Percentiles rank a stretch among this genome's conserved stretches.
These are phyloP conservation scores for Epizoanthus fatuus DNA, from an alignment of 92 coral and sea anemone genomes.

Conservation along the genomic window DNA sequence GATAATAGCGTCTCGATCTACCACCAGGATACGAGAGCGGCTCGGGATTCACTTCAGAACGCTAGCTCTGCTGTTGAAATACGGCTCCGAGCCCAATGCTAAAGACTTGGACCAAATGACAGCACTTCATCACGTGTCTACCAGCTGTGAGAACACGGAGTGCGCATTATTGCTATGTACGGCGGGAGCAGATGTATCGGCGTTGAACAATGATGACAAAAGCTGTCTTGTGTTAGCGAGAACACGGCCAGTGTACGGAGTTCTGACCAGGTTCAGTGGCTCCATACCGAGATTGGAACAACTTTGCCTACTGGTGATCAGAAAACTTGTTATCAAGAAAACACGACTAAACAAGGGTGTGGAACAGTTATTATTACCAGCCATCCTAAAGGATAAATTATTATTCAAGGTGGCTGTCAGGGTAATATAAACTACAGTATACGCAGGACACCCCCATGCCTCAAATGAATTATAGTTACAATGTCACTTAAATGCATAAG, in stretches of 20 bases:
- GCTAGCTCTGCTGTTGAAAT: slow-evolving; percentile 67
- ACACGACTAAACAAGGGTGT: slow-evolving; percentile 15
- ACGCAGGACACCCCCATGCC: too few species aligned
- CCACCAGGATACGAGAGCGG: slow-evolving; percentile 64
- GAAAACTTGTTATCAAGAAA: slow-evolving; percentile 42
- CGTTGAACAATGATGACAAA: slow-evolving; percentile 49
- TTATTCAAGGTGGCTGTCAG: slow-evolving; percentile 35
- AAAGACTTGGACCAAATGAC: slow-evolving; percentile 60
- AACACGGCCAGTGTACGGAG: neutral
- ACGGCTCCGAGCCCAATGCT: slow-evolving; percentile 70
- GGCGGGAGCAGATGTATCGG: slow-evolving; percentile 51
- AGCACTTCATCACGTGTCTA: slow-evolving; percentile 59
- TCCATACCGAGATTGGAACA: slow-evolving; percentile 58
- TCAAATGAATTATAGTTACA: too few species aligned
- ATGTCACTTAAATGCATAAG: too few species aligned
- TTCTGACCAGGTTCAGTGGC: slow-evolving; percentile 1
- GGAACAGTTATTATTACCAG: slow-evolving; percentile 49
- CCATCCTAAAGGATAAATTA: slow-evolving; percentile 54
- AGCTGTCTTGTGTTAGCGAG: slow-evolving; percentile 42
- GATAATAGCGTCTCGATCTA: slow-evolving; percentile 66
- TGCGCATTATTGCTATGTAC: slow-evolving; percentile 35
- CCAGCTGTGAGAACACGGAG: slow-evolving; percentile 17
- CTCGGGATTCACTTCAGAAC: slow-evolving; percentile 64
- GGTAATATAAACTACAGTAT: neutral
- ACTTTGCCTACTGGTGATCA: slow-evolving; percentile 47